These are phyloP conservation scores for Myopa testacea DNA, from an alignment of 2,888 invertebrate species.

Conservation along the genomic window DNA sequence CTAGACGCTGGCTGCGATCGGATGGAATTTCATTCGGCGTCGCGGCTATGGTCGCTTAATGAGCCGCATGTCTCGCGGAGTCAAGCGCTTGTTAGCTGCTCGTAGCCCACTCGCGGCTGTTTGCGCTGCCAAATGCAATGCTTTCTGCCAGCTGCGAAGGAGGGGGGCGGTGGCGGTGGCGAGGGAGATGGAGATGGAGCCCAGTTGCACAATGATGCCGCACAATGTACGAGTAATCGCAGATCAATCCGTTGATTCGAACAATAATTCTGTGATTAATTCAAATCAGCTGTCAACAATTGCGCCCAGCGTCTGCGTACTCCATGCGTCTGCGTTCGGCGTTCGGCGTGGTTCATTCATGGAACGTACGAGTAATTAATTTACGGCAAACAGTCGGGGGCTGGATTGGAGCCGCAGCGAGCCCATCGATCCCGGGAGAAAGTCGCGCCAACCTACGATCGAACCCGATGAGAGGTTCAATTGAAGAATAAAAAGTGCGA, in stretches of 20 bases:
- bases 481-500: slow-evolving; percentile 16
- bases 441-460: slow-evolving; percentile 24
- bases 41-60: not conserved
- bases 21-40: too few relatives aligned
- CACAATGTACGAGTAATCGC: not conserved
- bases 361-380: slow-evolving; percentile 21
- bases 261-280: slow-evolving; percentile 30
- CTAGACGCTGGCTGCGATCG: too few relatives aligned
- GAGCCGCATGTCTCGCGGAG: not conserved
- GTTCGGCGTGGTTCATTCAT: slow-evolving; percentile 13
- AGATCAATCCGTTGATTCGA: slow-evolving; percentile 1
- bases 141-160: not conserved
- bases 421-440: slow-evolving; percentile 6
- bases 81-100: not conserved
- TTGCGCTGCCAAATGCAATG: not conserved
- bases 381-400: slow-evolving; percentile 17
- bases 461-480: not conserved
- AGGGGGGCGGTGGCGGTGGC: not conserved
- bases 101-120: not conserved
- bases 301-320: slow-evolving; percentile 22
- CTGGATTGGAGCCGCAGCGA: not conserved
- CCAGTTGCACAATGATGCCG: not conserved
- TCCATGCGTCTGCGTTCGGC: not conserved
- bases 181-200: too few relatives aligned
- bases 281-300: slow-evolving; percentile 13